Evolutionary conservation across 2,113 vertebrate genomes (phyloP), one percentile per base, ranked within the genome.

Genomic region (Sander lucioperca): DNA sequence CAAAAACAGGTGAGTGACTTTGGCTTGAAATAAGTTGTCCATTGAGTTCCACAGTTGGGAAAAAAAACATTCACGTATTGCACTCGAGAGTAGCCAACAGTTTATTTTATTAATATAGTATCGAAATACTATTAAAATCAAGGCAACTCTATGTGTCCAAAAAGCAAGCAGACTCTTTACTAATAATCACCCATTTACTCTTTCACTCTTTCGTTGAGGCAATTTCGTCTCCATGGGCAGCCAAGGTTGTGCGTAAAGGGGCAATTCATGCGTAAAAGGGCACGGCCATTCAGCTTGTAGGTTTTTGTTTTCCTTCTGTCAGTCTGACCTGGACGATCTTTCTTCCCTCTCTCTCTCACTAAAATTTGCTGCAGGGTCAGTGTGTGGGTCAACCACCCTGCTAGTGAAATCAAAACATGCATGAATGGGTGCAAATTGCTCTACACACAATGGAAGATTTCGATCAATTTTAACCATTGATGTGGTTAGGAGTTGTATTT

Each of bases 1-100:
- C 83, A 99, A 99, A 85, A 99, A 99, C 97, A 99, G 98, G 98
- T 99, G 89, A 95, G 97, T 96, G 86, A 74, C 10, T 45, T 56
- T 19, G 1, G 15, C 54, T 62, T 19, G 23, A 33, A 36, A 25
- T 9, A 21, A 33, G 61, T 51, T 75, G 0, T 63, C 1, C 19
- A 3, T 43, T 36, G n/a, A 83, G 59, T 36, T 33, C 47, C 8
- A 25, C 57, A 58, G 19, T 6, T 30, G 27, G 15, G 6, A 18
- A 27, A 39, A 39, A 16, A 54, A 39, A 63, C 14, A 30, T 48
- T 19, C 21, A 3, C 18, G 4, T 12, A 18, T 56, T 45, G 36
- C 2, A 18, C 51, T 6, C 19, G 33, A 19, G 30, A 54, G 39
- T 2, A 25, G 45, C 23, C 15, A 12, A 36, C 33, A 4, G 25